Percentiles rank a stretch among this genome's conserved stretches.
phyloP scores from a whole-genome alignment of 2,113 vertebrate species.

The Cercopithecus mona region DNA sequence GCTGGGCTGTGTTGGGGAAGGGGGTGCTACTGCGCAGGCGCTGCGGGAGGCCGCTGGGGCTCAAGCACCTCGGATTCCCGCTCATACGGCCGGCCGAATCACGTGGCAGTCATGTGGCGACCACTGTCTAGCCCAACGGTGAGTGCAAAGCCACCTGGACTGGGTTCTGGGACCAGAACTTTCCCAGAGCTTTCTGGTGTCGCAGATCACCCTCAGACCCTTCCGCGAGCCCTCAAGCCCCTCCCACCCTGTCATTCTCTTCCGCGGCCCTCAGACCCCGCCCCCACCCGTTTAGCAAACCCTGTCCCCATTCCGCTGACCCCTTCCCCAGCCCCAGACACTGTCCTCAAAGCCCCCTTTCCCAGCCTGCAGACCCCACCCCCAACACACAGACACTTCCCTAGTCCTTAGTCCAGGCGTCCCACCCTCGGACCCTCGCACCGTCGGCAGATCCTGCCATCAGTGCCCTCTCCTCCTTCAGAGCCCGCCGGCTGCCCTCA shows the following conservation, averaged over 20 bases:
- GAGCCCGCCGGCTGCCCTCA: background rate
- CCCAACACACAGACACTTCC: background rate
- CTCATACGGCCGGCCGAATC: background rate
- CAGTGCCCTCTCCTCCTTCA: too few species aligned
- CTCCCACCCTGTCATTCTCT: background rate
- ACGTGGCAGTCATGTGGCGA: background rate
- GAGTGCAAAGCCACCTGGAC: background rate
- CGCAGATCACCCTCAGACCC: background rate
- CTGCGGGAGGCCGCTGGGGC: background rate
- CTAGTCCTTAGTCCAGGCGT: background rate
- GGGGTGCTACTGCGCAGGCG: background rate
- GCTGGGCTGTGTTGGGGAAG: too few species aligned
- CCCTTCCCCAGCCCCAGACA: too few species aligned
- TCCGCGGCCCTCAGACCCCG: accelerated
- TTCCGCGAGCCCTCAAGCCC: too few species aligned
- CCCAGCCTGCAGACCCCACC: background rate
- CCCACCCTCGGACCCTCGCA: background rate
- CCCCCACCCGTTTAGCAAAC: background rate
- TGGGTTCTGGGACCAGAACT: background rate
- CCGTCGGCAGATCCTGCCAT: too few species aligned
- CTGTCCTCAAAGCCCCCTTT: too few species aligned
- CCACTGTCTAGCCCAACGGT: background rate
- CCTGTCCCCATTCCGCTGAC: accelerated
- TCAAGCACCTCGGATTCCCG: background rate
- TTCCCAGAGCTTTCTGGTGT: background rate